Conservation (phyloP, 1,140 invertebrate genomes). For the Leptinotarsa undecemlineata region DNA sequence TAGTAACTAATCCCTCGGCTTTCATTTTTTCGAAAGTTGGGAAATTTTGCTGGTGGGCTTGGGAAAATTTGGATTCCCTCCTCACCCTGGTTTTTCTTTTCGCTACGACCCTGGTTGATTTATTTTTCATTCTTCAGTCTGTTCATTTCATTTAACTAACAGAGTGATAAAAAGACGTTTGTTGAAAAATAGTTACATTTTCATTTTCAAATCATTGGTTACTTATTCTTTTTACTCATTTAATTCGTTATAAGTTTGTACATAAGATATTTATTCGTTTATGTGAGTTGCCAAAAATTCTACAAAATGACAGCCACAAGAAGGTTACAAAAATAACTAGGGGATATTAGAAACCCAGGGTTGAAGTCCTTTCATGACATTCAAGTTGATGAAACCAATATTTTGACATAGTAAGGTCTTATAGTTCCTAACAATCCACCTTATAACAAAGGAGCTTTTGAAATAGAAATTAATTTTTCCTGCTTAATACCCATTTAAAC, state of each 20-base stretch:
- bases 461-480: slow-evolving; percentile 98
- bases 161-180: background rate
- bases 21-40: too few species aligned
- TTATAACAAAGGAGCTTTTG: slow-evolving; percentile 98
- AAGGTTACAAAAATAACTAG: slow-evolving; percentile 73
- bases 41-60: too few species aligned
- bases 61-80: too few species aligned
- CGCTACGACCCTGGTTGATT: too few species aligned
- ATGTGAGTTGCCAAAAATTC: slow-evolving; percentile 30
- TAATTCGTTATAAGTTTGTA: slow-evolving; percentile 23
- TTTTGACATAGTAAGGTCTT: slow-evolving; percentile 91
- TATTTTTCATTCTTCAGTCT: too few species aligned
- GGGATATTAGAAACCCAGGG: slow-evolving; percentile 82
- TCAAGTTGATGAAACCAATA: slow-evolving; percentile 91
- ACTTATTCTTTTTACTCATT: slow-evolving; percentile 10
- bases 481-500: slow-evolving; percentile 99
- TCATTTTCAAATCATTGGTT: slow-evolving; percentile 17
- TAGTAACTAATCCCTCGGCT: too few species aligned
- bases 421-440: slow-evolving; percentile 96
- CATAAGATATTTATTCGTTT: slow-evolving; percentile 14
- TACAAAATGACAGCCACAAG: slow-evolving; percentile 64
- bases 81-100: too few species aligned
- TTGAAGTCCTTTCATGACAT: slow-evolving; percentile 91
- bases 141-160: too few species aligned
- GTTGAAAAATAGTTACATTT: slow-evolving; percentile 5